Conservation (phyloP, 1,140 invertebrate species). For the Magallana gigas region DNA sequence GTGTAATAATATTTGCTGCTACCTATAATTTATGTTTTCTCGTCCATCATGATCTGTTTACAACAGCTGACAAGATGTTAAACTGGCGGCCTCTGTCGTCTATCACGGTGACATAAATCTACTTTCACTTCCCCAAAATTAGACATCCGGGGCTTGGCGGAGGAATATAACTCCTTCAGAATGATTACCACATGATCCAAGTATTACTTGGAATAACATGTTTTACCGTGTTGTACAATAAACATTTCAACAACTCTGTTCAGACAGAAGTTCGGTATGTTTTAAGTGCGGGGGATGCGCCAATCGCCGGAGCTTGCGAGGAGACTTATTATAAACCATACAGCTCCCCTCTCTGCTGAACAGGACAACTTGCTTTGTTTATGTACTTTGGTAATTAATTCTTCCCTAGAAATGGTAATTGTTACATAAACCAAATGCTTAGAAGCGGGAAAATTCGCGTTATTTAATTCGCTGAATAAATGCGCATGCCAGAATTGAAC, state of each 20-base stretch:
- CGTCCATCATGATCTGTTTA: slow-evolving; percentile 22
- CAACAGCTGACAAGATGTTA: slow-evolving; percentile 31
- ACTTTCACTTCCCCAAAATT: slow-evolving; percentile 29
- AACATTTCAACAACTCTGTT: slow-evolving; percentile 24
- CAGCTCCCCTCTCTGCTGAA: neutral
- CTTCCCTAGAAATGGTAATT: slow-evolving; percentile 15
- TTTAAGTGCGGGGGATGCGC: slow-evolving; percentile 27
- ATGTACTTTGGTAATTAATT: slow-evolving; percentile 31
- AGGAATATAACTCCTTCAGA: slow-evolving; percentile 11
- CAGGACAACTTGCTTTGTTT: slow-evolving; percentile 10
- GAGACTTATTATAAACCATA: neutral
- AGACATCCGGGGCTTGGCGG: slow-evolving; percentile 27
- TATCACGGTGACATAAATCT: slow-evolving; percentile 36
- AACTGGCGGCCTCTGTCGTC: slow-evolving; percentile 15
- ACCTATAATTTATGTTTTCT: slow-evolving; percentile 32
- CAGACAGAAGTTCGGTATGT: slow-evolving; percentile 16
- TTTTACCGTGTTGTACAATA: slow-evolving; percentile 25
- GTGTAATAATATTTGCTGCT: slow-evolving; percentile 24
- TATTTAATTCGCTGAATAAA: neutral
- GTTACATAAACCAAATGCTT: slow-evolving; percentile 29
- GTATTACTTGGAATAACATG: slow-evolving; percentile 34
- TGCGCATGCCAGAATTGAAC: too few relatives aligned
- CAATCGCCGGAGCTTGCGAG: neutral
- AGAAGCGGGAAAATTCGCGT: neutral
- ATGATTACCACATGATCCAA: slow-evolving; percentile 20